Percentiles rank a stretch among this genome's conserved stretches.
Conservation (phyloP, 2,888 invertebrate species). For the Sclerodermus sp. region DNA sequence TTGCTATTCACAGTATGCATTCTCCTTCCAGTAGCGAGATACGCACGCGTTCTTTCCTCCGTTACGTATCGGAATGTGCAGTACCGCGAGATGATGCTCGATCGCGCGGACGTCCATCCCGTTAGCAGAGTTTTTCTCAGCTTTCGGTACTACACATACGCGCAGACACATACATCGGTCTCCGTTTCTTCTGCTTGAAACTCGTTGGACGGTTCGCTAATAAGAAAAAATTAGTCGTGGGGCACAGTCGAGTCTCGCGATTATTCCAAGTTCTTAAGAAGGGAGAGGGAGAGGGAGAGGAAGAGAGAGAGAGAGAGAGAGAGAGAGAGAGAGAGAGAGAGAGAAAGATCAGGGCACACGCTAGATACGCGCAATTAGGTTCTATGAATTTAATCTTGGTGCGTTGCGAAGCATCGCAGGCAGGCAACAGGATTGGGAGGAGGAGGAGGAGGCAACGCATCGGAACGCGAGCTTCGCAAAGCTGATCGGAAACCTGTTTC, state of each 20-base stretch:
- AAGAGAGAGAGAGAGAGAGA: too few species aligned
- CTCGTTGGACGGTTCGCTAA: constrained; percentile 33
- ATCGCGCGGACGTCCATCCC: constrained; percentile 31
- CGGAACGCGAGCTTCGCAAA: constrained; percentile 15
- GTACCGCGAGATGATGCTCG: constrained; percentile 23
- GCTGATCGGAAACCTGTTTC: background rate
- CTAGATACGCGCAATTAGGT: too few species aligned
- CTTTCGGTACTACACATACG: background rate
- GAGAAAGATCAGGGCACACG: constrained; percentile 25
- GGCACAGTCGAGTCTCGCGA: constrained; percentile 30
- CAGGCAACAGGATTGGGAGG: too few species aligned
- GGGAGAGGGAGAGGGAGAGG: too few species aligned
- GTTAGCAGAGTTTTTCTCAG: constrained; percentile 24
- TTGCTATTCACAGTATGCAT: constrained; percentile 11
- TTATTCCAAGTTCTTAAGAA: constrained; percentile 31
- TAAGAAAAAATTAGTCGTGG: constrained; percentile 42
- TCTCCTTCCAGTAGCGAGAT: background rate
- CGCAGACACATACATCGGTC: constrained; percentile 10
- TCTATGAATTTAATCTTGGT: too few species aligned
- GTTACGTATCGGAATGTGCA: constrained; percentile 36
- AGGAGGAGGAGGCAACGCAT: constrained; percentile 5
- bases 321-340: too few species aligned
- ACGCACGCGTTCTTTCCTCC: constrained; percentile 24
- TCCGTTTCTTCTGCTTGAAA: constrained; percentile 20
- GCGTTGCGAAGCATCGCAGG: too few species aligned